phyloP scores from a whole-genome alignment of 2,888 invertebrate genomes.

The Colostygia pectinataria region DNA sequence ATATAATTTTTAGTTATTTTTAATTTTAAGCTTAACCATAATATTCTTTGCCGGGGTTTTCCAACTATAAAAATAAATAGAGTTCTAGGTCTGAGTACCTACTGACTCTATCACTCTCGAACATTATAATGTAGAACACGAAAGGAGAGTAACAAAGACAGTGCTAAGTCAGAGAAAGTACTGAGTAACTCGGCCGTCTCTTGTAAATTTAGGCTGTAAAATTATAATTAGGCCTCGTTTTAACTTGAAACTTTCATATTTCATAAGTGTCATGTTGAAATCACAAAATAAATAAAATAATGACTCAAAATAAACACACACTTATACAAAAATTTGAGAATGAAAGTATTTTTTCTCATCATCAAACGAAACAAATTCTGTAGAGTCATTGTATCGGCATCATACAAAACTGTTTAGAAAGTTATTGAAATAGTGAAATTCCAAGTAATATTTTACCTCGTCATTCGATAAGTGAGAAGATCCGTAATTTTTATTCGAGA shows the following conservation, averaged over 20 bases:
- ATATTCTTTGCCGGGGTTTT: slow-evolving; percentile 25
- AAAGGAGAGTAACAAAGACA: no score
- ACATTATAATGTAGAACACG: no score
- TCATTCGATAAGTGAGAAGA: no score
- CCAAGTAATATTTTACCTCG: no score
- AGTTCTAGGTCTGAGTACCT: no score
- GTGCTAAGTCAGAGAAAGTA: no score
- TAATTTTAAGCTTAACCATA: slow-evolving; percentile 30
- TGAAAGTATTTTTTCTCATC: slow-evolving; percentile 1
- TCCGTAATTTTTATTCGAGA: no score
- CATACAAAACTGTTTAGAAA: not conserved
- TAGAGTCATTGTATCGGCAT: slow-evolving; percentile 5
- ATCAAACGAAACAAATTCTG: not conserved
- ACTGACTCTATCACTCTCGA: no score
- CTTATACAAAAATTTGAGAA: slow-evolving; percentile 5
- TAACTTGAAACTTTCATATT: not conserved
- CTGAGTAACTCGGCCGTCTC: no score
- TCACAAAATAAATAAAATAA: not conserved
- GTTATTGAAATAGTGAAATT: not conserved
- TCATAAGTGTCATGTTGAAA: not conserved
- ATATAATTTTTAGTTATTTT: slow-evolving; percentile 31
- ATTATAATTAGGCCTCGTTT: not conserved
- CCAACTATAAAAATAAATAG: slow-evolving; percentile 17
- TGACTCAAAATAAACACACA: slow-evolving; percentile 1
- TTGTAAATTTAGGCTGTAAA: not conserved